A percentile compares a stretch with the other conserved stretches of the same genome.
These are phyloP conservation scores for Camponotus vicinus DNA, from an alignment of 1,140 invertebrate species.

Conservation along the genomic window DNA sequence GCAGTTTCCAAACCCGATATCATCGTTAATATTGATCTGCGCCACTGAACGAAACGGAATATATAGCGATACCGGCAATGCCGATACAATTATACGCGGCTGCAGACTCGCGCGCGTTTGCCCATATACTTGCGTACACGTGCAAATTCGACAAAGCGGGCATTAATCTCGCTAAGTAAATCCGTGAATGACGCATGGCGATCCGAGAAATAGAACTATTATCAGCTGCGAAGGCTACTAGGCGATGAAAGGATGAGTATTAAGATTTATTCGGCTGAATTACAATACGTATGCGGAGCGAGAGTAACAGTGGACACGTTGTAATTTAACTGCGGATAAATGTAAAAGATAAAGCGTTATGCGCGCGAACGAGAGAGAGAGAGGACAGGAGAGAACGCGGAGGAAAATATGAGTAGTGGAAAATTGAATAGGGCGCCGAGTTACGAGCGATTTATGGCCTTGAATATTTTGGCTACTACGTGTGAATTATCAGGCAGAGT, in stretches of 20 bases:
- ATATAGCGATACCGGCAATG: constrained; percentile 40
- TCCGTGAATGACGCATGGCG: constrained; percentile 57
- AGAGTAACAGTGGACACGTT: constrained; percentile 22
- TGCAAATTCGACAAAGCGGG: constrained; percentile 13
- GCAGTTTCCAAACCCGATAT: constrained; percentile 69
- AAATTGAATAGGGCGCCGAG: constrained; percentile 53
- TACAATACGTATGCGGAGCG: not conserved
- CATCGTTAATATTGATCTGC: constrained; percentile 75
- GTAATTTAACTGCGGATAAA: constrained; percentile 55
- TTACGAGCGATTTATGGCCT: constrained; percentile 49
- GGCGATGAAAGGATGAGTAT: constrained; percentile 3
- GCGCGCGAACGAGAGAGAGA: too few species aligned
- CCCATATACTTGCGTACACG: not conserved
- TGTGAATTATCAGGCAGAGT: constrained; percentile 35
- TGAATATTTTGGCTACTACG: constrained; percentile 52
- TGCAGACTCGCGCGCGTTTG: constrained; percentile 5
- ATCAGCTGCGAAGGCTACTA: constrained; percentile 17
- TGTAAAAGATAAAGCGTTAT: constrained; percentile 42
- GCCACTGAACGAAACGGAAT: constrained; percentile 58
- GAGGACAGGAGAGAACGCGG: not conserved
- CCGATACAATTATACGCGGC: constrained; percentile 62
- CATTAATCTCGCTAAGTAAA: constrained; percentile 70
- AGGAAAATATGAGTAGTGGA: constrained; percentile 57
- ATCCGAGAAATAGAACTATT: constrained; percentile 63
- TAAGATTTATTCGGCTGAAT: constrained; percentile 54